Conservation (phyloP, 1,140 invertebrate genomes). For the Sitophilus oryzae region DNA sequence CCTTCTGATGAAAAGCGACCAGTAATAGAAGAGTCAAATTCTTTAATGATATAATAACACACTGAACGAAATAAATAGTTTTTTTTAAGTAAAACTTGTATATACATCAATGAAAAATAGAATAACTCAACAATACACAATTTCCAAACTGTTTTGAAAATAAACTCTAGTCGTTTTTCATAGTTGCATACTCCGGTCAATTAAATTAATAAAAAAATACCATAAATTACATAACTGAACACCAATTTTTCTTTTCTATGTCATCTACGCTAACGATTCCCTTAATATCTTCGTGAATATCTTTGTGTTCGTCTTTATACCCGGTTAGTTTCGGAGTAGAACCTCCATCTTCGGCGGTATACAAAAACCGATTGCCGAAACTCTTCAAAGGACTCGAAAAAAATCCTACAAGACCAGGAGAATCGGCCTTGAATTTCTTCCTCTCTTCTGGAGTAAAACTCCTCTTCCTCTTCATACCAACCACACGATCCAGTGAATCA, state of each 20-base stretch:
- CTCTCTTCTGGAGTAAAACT: slow-evolving; percentile 32
- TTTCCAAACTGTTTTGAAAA: too few relatives aligned
- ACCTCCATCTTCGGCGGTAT: slow-evolving; percentile 26
- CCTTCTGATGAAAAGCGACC: too few relatives aligned
- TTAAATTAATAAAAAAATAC: neutral
- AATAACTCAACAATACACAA: too few relatives aligned
- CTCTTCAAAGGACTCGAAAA: slow-evolving; percentile 36
- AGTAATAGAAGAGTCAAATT: too few relatives aligned
- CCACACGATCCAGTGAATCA: slow-evolving; percentile 25
- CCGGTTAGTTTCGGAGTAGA: slow-evolving; percentile 40
- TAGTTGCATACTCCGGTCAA: too few relatives aligned
- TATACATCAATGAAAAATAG: too few relatives aligned
- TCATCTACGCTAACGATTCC: slow-evolving; percentile 10
- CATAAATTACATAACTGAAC: slow-evolving; percentile 33
- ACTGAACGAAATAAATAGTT: too few relatives aligned
- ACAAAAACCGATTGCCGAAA: slow-evolving; percentile 30
- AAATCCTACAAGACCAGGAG: slow-evolving; percentile 32
- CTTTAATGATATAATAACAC: too few relatives aligned
- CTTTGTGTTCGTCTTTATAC: slow-evolving; percentile 32
- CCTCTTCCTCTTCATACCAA: slow-evolving; percentile 34
- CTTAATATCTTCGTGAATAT: slow-evolving; percentile 24
- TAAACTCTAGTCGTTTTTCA: too few relatives aligned
- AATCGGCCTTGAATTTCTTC: slow-evolving; percentile 35
- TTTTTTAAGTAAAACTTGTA: too few relatives aligned
- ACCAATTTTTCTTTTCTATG: slow-evolving; percentile 31